Conservation (phyloP, 2,113 vertebrate genomes). For the Ciconia maguari region DNA sequence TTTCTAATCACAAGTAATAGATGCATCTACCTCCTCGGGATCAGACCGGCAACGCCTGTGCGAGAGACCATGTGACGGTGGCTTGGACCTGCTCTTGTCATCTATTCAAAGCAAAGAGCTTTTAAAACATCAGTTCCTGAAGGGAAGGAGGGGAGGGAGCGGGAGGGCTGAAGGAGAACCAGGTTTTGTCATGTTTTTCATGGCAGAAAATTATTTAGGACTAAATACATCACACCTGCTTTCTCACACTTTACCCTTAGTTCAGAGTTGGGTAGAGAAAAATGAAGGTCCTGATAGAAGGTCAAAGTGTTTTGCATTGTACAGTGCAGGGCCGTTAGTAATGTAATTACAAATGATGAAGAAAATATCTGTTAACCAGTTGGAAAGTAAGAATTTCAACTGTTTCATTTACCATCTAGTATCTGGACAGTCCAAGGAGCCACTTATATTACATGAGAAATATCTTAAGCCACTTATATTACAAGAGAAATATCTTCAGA, state of each 20-base stretch:
- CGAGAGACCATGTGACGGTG: background rate
- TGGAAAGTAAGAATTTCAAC: background rate
- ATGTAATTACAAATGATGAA: background rate
- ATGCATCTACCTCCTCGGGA: background rate
- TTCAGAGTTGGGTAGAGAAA: background rate
- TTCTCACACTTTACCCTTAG: background rate
- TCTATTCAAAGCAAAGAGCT: background rate
- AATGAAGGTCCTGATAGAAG: background rate
- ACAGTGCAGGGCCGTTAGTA: background rate
- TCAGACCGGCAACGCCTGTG: fast-evolving
- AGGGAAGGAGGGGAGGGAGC: background rate
- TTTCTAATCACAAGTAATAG: background rate
- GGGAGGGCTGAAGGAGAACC: background rate
- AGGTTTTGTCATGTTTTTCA: background rate
- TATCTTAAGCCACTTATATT: background rate
- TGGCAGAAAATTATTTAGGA: background rate
- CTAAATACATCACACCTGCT: background rate
- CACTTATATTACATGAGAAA: background rate
- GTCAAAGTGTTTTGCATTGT: background rate
- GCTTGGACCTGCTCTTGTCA: background rate
- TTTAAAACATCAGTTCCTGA: background rate
- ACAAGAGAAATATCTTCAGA: background rate
- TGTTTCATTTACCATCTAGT: background rate
- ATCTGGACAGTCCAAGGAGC: background rate
- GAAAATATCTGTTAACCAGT: background rate